These are phyloP conservation scores for Ormyrus pomaceus DNA, from an alignment of 2,888 invertebrate genomes.

Conservation along the genomic window DNA sequence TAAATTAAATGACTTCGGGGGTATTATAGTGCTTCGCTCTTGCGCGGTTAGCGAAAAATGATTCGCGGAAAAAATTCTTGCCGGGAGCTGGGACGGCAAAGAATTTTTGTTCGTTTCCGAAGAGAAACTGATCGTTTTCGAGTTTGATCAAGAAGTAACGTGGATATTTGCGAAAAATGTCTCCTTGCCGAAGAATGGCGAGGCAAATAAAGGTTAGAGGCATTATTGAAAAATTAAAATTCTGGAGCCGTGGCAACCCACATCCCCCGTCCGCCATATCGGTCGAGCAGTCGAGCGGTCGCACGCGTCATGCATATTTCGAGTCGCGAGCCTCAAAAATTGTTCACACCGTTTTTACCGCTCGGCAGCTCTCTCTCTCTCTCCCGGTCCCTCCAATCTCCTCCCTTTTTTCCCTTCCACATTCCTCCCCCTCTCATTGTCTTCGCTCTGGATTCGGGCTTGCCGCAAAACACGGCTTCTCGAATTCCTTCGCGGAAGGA, in stretches of 20 bases:
- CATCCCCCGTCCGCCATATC: too few relatives aligned
- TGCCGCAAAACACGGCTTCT: constrained; percentile 62
- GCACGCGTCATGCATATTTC: constrained; percentile 32
- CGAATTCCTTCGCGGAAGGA: constrained; percentile 72
- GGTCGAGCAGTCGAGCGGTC: not conserved
- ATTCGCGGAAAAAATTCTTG: constrained; percentile 46
- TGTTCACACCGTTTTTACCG: constrained; percentile 55
- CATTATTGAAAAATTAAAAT: too few relatives aligned
- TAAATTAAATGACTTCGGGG: constrained; percentile 55
- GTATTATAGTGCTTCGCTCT: not conserved
- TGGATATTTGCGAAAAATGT: too few relatives aligned
- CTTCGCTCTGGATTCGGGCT: not conserved
- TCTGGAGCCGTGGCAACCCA: too few relatives aligned
- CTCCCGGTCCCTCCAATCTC: not conserved
- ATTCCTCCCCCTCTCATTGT: not conserved
- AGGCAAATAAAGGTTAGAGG: too few relatives aligned
- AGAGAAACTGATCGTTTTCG: too few relatives aligned
- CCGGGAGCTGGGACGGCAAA: not conserved
- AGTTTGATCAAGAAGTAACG: too few relatives aligned
- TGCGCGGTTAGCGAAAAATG: constrained; percentile 27
- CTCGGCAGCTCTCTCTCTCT: constrained; percentile 12
- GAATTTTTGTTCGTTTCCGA: constrained; percentile 31
- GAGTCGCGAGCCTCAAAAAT: constrained; percentile 42
- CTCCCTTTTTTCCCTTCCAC: not conserved
- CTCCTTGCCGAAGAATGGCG: too few relatives aligned